phyloP scores from a whole-genome alignment of 2,797 vertebrate genomes.

The Silurus aristotelis region DNA sequence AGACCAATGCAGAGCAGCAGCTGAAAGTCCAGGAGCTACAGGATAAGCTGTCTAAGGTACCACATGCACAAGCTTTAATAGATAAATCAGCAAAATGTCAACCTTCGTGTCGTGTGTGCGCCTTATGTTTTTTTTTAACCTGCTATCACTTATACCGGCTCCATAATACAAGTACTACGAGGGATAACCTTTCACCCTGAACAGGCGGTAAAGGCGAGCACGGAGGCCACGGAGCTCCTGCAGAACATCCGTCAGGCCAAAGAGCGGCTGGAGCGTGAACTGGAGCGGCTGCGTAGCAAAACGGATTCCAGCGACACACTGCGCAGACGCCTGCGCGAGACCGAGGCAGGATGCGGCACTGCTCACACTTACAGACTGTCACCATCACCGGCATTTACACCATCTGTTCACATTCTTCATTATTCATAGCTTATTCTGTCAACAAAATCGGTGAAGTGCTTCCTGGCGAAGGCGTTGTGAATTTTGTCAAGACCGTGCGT shows the following conservation, averaged over 20 bases:
- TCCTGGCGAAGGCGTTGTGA: background rate
- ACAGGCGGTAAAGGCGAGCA: constrained; percentile 89
- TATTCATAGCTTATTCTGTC: background rate
- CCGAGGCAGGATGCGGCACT: constrained; percentile 78
- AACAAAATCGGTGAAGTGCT: background rate
- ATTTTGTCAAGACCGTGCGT: background rate
- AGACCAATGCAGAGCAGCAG: constrained; percentile 93
- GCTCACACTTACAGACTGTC: constrained; percentile 8
- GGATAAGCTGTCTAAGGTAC: constrained; percentile 93
- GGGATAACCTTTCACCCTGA: constrained; percentile 5
- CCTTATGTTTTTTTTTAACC: background rate
- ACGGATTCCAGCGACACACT: constrained; percentile 92
- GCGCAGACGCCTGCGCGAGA: constrained; percentile 89
- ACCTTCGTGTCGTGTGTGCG: background rate
- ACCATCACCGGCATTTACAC: constrained; percentile 13
- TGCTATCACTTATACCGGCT: background rate
- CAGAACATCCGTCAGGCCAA: constrained; percentile 92
- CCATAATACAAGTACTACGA: background rate
- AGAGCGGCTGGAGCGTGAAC: constrained; percentile 87
- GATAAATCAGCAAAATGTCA: background rate
- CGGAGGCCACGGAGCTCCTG: constrained; percentile 92
- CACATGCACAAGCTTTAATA: background rate
- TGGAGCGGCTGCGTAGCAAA: constrained; percentile 90
- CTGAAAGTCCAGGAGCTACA: constrained; percentile 94
- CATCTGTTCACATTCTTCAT: constrained; percentile 24